Conservation (phyloP, 2,888 invertebrate species). For the Thereva unica region DNA sequence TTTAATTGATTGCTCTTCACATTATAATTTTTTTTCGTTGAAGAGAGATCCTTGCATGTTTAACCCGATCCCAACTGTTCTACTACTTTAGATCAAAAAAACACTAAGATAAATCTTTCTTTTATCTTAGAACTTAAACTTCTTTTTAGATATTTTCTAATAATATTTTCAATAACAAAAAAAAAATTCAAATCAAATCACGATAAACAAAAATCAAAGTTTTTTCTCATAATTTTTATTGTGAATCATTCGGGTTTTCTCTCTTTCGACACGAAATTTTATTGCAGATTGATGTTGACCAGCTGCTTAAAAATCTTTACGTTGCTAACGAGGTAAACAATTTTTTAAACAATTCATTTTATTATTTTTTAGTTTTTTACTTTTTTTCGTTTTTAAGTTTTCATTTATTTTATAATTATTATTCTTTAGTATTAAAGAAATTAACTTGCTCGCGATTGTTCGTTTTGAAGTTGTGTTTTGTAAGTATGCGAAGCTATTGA, state of each 20-base stretch:
- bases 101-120: too few relatives aligned
- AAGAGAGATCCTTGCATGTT: slow-evolving; percentile 32
- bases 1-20: slow-evolving; percentile 11
- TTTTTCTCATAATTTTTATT: slow-evolving; percentile 44
- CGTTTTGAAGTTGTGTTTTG: neutral
- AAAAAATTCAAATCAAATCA: slow-evolving; percentile 11
- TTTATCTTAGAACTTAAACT: too few relatives aligned
- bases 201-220: slow-evolving; percentile 15
- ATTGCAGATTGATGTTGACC: slow-evolving; percentile 61
- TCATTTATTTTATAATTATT: slow-evolving; percentile 25
- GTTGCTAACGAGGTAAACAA: slow-evolving; percentile 60
- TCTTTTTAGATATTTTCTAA: too few relatives aligned
- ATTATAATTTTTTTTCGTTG: slow-evolving; percentile 30
- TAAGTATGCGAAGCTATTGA: slow-evolving; percentile 24
- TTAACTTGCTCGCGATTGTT: slow-evolving; percentile 8
- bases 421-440: neutral
- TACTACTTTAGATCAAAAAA: too few relatives aligned
- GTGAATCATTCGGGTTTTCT: slow-evolving; percentile 45
- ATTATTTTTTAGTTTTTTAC: slow-evolving; percentile 26
- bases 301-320: slow-evolving; percentile 61
- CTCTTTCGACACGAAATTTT: slow-evolving; percentile 43
- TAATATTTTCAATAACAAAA: too few relatives aligned
- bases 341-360: slow-evolving; percentile 29
- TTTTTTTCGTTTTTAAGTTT: neutral
- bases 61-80: neutral